Base-by-base conservation (phyloP, 2,888 invertebrate genomes). In the Apodemia hepburni region DNA sequence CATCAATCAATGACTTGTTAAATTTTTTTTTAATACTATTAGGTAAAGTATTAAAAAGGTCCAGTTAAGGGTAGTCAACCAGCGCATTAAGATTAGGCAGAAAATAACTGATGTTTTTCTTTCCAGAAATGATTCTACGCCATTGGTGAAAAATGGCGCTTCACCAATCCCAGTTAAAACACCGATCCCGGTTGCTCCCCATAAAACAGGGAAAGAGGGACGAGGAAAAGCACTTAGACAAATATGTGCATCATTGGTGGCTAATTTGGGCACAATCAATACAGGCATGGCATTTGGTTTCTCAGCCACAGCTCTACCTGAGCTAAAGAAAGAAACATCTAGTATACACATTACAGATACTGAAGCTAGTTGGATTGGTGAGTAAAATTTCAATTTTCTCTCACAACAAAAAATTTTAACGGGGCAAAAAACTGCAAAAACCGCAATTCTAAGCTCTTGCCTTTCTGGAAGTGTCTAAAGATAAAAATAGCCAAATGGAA, bases 251-350 rank as follows among this genome's bases (percentile, higher is more conserved):
- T 93, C 95, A 0, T 82, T 95, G 54, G 85, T 94, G 8, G 95
- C 93, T 3, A 95, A 95, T 74, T 77, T 95, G 12, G 95, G 95
- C 0, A 94, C 95, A 38, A 92, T 95, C 64, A 95, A 94, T 77
- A 95, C 95, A 0, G 95, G 95, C 51, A 93, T 95, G 93, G 93
- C 93, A 0, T 95, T 95, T 72, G 95, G 94, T 0, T 95, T 95
- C 75, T 94, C 95, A 0, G 95, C 95, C 2, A 94, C 94, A 0
- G 93, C 93, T 0, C 78, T 94, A 51, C 94, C 95, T 1, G 94
- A 95, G 71, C 74, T 95, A 57, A 82, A 91, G 75, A 81, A 82
- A 45, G 67, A 79, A 0, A 80, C 87, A 58, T 93, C 93, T 11
- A 77, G 77, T 59, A 90, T 94, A 70, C 83, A 76, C n/a, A 88